phyloP scores from a whole-genome alignment of 2,113 vertebrate species.

The Perca flavescens region DNA sequence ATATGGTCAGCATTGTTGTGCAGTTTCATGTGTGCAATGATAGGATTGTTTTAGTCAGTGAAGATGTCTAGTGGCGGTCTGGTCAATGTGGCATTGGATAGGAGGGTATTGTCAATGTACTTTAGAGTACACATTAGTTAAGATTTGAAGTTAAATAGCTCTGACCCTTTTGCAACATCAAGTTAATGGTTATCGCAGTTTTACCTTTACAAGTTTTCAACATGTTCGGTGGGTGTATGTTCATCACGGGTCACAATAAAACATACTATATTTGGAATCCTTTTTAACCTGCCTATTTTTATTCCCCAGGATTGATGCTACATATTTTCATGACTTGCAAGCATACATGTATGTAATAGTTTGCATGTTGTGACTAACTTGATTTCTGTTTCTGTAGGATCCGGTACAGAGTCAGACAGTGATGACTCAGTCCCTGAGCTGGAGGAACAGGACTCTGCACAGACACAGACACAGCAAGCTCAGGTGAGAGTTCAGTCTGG shows the following conservation, averaged over 20 bases:
- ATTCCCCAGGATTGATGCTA: slow-evolving; percentile 26
- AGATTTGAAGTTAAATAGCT: not conserved
- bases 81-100: not conserved
- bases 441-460: slow-evolving; percentile 97
- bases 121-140: not conserved
- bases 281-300: not conserved
- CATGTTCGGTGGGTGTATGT: not conserved
- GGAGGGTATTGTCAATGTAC: not conserved
- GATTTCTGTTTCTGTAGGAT: slow-evolving; percentile 83
- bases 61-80: not conserved
- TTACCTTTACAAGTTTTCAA: not conserved
- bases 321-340: not conserved
- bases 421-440: slow-evolving; percentile 99
- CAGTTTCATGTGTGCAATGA: not conserved
- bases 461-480: slow-evolving; percentile 96
- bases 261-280: not conserved
- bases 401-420: slow-evolving; percentile 98
- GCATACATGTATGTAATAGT: not conserved
- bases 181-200: not conserved
- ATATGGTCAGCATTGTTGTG: not conserved
- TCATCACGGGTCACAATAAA: not conserved
- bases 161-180: not conserved
- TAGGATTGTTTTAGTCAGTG: not conserved
- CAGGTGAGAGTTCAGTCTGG: slow-evolving; percentile 84
- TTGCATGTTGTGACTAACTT: slow-evolving; percentile 15